Evolutionary conservation across 2,113 vertebrate genomes (phyloP).

Genomic region (Nannobrachium achirus): DNA sequence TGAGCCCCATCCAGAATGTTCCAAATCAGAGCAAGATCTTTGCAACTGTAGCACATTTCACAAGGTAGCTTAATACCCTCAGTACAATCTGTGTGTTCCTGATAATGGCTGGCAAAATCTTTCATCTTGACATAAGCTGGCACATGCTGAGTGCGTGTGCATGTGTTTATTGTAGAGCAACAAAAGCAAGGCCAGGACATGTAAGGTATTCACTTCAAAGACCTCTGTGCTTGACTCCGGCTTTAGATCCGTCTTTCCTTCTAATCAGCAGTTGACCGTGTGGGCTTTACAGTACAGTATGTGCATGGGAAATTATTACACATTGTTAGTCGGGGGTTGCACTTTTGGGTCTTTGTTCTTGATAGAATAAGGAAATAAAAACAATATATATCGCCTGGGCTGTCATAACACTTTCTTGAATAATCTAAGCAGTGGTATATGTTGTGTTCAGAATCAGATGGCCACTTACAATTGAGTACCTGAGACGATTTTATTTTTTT

Average conservation of each 20-base stretch:
- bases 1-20: constrained; percentile 48
- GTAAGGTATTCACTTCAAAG: constrained; percentile 78
- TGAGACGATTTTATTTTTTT: too few species aligned
- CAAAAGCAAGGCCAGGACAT: constrained; percentile 68
- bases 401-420: constrained; percentile 57
- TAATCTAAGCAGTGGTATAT: constrained; percentile 7
- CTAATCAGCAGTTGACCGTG: constrained; percentile 72
- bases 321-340: constrained; percentile 37
- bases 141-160: constrained; percentile 73
- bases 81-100: constrained; percentile 69
- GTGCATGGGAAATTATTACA: constrained; percentile 69
- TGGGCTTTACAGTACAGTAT: constrained; percentile 42
- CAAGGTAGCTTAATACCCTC: constrained; percentile 67
- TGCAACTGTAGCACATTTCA: constrained; percentile 72
- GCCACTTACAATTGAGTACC: too few species aligned
- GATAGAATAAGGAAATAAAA: constrained; percentile 53
- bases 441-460: too few species aligned
- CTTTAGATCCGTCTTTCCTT: constrained; percentile 68
- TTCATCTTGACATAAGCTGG: constrained; percentile 80
- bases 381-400: constrained; percentile 42
- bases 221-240: constrained; percentile 63
- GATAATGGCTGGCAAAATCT: constrained; percentile 76
- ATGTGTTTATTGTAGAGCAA: constrained; percentile 76
- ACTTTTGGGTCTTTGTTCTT: constrained; percentile 64
- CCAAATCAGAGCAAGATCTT: constrained; percentile 70